Evolutionary conservation across 2,888 invertebrate species (phyloP).

Genomic region (Phengaris alcon): DNA sequence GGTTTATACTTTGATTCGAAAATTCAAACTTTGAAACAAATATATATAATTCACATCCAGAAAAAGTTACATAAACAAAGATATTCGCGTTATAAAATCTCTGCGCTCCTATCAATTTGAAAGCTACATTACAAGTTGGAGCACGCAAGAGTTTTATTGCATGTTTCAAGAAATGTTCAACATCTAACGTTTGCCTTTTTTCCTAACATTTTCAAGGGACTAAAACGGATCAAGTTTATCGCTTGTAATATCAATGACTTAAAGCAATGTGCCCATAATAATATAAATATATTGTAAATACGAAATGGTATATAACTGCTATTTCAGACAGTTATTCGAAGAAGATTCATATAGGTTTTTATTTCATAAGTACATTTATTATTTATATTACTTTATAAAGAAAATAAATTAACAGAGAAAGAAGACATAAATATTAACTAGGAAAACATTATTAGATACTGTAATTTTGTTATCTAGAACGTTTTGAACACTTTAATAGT

Average conservation of each 20-base stretch:
- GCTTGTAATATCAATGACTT: constrained; percentile 1
- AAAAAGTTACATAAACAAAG: background rate
- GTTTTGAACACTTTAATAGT: no score
- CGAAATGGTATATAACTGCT: background rate
- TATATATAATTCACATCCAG: background rate
- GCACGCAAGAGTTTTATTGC: constrained; percentile 36
- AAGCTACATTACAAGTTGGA: constrained; percentile 31
- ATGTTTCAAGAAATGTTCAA: constrained; percentile 31
- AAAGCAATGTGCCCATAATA: background rate
- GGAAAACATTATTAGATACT: no score
- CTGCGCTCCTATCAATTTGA: background rate
- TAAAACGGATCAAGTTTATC: constrained; percentile 18
- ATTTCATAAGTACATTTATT: no score
- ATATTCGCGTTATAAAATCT: background rate
- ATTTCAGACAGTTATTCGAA: no score
- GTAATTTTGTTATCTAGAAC: no score
- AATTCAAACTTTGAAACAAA: no score
- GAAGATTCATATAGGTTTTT: no score
- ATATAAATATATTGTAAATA: background rate
- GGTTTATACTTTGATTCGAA: no score
- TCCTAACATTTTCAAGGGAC: constrained; percentile 11
- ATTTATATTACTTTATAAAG: no score
- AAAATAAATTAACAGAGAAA: no score
- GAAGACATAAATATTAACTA: no score
- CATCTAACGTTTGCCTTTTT: constrained; percentile 29